phyloP scores from a whole-genome alignment of 2,888 invertebrate species.

The Gerosis bhagava region DNA sequence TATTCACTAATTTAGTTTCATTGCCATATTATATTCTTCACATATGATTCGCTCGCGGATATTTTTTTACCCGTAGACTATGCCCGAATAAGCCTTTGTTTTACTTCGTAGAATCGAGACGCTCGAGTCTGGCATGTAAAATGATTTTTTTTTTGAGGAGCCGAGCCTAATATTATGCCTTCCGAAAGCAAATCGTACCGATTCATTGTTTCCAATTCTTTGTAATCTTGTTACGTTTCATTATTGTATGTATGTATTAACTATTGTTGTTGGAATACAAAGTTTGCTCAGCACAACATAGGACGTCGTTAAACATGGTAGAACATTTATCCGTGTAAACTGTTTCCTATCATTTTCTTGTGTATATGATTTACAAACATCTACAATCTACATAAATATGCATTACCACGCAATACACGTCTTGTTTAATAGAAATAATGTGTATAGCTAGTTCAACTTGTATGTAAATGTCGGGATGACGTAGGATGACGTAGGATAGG shows the following conservation, averaged over 20 bases:
- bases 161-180: slow-evolving; percentile 29
- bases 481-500: slow-evolving; percentile 59
- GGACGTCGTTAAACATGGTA: slow-evolving; percentile 17
- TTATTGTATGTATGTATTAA: slow-evolving; percentile 28
- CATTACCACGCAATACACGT: slow-evolving; percentile 37
- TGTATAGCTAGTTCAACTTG: slow-evolving; percentile 34
- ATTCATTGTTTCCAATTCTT: slow-evolving; percentile 40
- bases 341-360: slow-evolving; percentile 19
- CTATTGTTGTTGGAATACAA: slow-evolving; percentile 30
- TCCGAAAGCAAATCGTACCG: slow-evolving; percentile 38
- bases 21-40: no score
- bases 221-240: slow-evolving; percentile 34
- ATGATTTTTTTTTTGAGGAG: slow-evolving; percentile 40
- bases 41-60: no score
- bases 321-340: slow-evolving; percentile 20
- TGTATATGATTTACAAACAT: slow-evolving; percentile 30
- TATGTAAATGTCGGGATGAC: slow-evolving; percentile 41
- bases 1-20: no score
- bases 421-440: slow-evolving; percentile 35
- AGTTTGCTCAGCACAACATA: slow-evolving; percentile 28
- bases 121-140: slow-evolving; percentile 58
- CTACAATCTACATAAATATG: slow-evolving; percentile 35
- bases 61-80: slow-evolving; percentile 12
- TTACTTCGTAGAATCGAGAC: slow-evolving; percentile 59
- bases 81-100: slow-evolving; percentile 49